phyloP scores from a whole-genome alignment of 2,888 invertebrate species.

The Euzophera pinguis region DNA sequence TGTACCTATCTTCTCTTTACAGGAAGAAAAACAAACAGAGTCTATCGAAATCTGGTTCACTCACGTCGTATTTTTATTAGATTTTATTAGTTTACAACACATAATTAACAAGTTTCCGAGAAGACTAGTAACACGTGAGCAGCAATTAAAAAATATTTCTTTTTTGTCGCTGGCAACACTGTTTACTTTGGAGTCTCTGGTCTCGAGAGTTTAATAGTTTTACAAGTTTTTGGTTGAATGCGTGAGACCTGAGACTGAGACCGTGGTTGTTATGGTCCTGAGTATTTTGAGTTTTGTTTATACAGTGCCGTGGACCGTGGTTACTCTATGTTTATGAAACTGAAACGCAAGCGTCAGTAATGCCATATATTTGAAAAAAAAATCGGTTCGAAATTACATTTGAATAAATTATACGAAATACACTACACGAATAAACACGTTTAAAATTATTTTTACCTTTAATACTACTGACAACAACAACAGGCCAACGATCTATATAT shows the following conservation, averaged over 20 bases:
- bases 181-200: slow-evolving; percentile 5
- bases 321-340: neutral
- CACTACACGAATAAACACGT: too few species aligned
- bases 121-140: slow-evolving; percentile 51
- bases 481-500: too few species aligned
- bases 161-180: slow-evolving; percentile 11
- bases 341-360: neutral
- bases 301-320: neutral
- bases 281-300: slow-evolving; percentile 5
- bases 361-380: neutral
- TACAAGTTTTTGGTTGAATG: slow-evolving; percentile 4
- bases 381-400: too few species aligned
- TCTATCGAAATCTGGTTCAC: neutral
- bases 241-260: neutral
- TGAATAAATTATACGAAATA: too few species aligned
- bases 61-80: slow-evolving; percentile 29
- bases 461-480: too few species aligned
- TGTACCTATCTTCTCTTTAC: neutral
- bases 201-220: slow-evolving; percentile 13
- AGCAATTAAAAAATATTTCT: slow-evolving; percentile 5
- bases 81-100: slow-evolving; percentile 68
- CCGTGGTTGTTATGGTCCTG: neutral
- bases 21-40: slow-evolving; percentile 7
- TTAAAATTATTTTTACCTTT: too few species aligned
- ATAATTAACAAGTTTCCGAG: slow-evolving; percentile 68